phyloP scores from a whole-genome alignment of 2,888 invertebrate species.

The Priapulus caudatus region DNA sequence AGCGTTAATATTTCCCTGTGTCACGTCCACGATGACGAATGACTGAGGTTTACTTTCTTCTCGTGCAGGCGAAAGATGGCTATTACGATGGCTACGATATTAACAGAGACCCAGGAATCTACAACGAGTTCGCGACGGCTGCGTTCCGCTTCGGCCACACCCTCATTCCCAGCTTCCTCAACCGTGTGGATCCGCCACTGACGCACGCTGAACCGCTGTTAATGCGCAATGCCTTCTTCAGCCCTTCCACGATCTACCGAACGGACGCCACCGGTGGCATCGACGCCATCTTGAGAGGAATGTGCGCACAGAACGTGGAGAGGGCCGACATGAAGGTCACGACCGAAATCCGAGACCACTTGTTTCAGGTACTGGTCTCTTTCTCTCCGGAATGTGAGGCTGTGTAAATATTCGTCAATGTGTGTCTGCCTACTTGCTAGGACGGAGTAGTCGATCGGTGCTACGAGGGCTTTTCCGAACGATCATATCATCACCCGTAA shows the following conservation, averaged over 20 bases:
- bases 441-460: too few relatives aligned
- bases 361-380: not conserved
- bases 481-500: too few relatives aligned
- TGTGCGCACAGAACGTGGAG: not conserved
- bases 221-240: not conserved
- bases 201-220: slow-evolving; percentile 3
- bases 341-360: slow-evolving; percentile 1
- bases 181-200: slow-evolving; percentile 32
- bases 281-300: not conserved
- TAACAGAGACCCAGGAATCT: slow-evolving; percentile 43
- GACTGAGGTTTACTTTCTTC: too few relatives aligned
- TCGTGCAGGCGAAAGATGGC: not conserved
- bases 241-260: not conserved
- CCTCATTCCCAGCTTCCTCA: slow-evolving; percentile 57
- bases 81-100: slow-evolving; percentile 3
- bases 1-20: too few relatives aligned
- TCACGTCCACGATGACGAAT: too few relatives aligned
- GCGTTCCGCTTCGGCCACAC: slow-evolving; percentile 79
- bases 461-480: too few relatives aligned
- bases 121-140: slow-evolving; percentile 65
- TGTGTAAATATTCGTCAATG: too few relatives aligned
- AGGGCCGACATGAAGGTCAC: not conserved
- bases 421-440: too few relatives aligned
- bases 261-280: not conserved
- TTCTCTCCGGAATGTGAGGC: not conserved